Percentiles rank a stretch among this genome's conserved stretches.
phyloP scores from a whole-genome alignment of 2,797 vertebrate genomes.

The Microctenopoma stevenorrisi region DNA sequence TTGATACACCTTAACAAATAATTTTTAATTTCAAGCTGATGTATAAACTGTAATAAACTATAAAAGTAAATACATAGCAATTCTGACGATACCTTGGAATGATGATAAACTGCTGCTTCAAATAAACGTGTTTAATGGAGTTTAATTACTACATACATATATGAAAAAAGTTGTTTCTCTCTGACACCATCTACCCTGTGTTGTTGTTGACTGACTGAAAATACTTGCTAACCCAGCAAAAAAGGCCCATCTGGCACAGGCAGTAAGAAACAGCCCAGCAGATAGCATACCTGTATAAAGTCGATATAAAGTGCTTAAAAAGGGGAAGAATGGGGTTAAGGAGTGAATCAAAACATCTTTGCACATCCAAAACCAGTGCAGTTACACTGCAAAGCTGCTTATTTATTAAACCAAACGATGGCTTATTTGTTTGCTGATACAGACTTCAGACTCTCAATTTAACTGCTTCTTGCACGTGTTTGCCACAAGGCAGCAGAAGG shows the following conservation, averaged over 20 bases:
- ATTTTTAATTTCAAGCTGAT: too few relatives aligned
- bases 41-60: too few relatives aligned
- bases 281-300: conserved; percentile 45
- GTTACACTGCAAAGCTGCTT: neutral
- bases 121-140: too few relatives aligned
- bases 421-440: neutral
- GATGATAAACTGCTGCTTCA: too few relatives aligned
- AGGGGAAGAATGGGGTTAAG: neutral
- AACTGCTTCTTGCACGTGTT: conserved; percentile 15
- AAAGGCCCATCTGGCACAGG: conserved; percentile 42
- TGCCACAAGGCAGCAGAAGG: conserved; percentile 30
- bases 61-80: too few relatives aligned
- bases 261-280: conserved; percentile 62
- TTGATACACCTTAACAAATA: too few relatives aligned
- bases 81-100: too few relatives aligned
- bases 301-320: conserved; percentile 32
- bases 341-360: neutral
- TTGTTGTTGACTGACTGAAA: conserved; percentile 44
- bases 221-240: conserved; percentile 43
- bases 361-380: neutral
- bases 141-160: too few relatives aligned
- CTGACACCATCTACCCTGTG: conserved; percentile 12
- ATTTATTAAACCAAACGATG: neutral
- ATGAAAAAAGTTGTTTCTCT: neutral
- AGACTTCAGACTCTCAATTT: conserved; percentile 26